These are phyloP conservation scores for Luffia ferchaultella DNA, from an alignment of 2,888 invertebrate species.

Conservation along the genomic window DNA sequence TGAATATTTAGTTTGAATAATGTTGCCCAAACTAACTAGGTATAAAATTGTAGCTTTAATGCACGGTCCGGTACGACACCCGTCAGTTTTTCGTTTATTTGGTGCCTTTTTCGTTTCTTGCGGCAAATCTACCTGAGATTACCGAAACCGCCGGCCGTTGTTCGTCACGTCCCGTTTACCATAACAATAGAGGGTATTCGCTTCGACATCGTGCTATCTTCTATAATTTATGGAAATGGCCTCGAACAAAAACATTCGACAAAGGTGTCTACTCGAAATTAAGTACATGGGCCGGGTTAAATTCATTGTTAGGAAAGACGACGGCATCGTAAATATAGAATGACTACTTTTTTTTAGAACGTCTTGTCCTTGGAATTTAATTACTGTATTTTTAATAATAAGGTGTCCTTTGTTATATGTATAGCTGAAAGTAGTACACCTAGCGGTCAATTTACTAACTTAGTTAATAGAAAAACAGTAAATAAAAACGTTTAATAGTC, in stretches of 20 bases:
- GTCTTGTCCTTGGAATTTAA: neutral
- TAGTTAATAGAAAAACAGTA: too few species aligned
- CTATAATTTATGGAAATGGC: slow-evolving; percentile 63
- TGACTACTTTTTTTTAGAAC: neutral
- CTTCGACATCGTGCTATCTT: slow-evolving; percentile 27
- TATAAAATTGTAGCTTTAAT: too few species aligned
- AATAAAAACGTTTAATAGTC: too few species aligned
- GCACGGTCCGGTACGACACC: too few species aligned
- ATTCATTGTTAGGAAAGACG: slow-evolving; percentile 33
- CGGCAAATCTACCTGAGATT: neutral
- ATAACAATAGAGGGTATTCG: slow-evolving; percentile 57
- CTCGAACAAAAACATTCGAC: slow-evolving; percentile 58
- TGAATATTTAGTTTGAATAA: too few species aligned
- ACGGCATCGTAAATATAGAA: slow-evolving; percentile 44
- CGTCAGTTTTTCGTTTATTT: neutral
- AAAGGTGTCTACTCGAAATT: slow-evolving; percentile 64
- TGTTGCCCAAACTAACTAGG: too few species aligned
- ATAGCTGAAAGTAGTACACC: too few species aligned
- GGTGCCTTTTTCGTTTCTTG: too few species aligned
- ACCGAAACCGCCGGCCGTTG: slow-evolving; percentile 41
- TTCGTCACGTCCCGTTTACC: slow-evolving; percentile 51
- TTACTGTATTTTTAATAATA: too few species aligned
- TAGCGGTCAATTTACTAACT: too few species aligned
- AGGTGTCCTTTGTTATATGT: too few species aligned
- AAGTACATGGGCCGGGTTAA: slow-evolving; percentile 51